Conservation (phyloP, 2,888 invertebrate genomes). For the Platerodrilus igneus region DNA sequence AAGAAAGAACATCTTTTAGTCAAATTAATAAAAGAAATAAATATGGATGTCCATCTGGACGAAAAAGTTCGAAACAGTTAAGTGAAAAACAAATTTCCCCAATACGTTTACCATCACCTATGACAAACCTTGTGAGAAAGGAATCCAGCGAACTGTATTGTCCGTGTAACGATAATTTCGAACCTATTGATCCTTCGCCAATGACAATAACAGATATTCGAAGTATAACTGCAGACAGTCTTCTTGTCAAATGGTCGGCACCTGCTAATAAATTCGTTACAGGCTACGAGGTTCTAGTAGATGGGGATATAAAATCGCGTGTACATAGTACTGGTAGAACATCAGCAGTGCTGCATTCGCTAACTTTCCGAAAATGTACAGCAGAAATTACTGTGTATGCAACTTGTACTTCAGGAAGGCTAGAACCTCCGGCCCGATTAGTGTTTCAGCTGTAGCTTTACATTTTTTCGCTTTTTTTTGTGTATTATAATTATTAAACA, state of each 20-base stretch:
- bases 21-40: too few relatives aligned
- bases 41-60: too few relatives aligned
- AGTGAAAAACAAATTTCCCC: too few relatives aligned
- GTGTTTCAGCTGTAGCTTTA: conserved; percentile 18
- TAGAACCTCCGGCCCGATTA: conserved; percentile 28
- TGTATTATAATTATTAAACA: too few relatives aligned
- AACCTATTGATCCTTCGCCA: conserved; percentile 16
- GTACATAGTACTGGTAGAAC: conserved; percentile 29
- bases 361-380: conserved; percentile 18
- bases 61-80: too few relatives aligned
- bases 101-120: too few relatives aligned
- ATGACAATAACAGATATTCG: conserved; percentile 28
- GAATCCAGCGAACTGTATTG: too few relatives aligned
- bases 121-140: too few relatives aligned
- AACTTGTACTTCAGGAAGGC: conserved; percentile 24
- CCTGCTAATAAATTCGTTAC: conserved; percentile 24
- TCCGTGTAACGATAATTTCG: too few relatives aligned
- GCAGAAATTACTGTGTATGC: conserved; percentile 27
- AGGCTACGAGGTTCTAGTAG: conserved; percentile 32
- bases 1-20: too few relatives aligned
- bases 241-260: conserved; percentile 33
- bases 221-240: conserved; percentile 28
- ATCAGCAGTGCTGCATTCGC: conserved; percentile 28
- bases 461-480: too few relatives aligned
- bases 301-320: conserved; percentile 28